A percentile compares a stretch with the other conserved stretches of the same genome.
Conservation (phyloP, 2,797 vertebrate genomes). For the Muscicapa comitata region DNA sequence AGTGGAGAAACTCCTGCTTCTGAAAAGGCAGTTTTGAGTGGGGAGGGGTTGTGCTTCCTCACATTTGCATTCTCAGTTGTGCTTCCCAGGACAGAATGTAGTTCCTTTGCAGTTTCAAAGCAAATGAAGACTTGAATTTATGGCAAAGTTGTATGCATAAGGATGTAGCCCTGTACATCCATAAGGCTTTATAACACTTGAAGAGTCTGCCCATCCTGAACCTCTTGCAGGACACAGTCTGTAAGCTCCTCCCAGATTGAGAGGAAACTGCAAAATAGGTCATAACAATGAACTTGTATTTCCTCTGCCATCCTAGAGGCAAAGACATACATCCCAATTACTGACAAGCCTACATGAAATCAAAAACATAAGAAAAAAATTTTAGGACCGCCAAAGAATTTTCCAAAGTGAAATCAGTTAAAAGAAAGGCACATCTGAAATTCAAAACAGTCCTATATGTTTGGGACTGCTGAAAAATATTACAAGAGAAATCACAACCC, state of each 20-base stretch:
- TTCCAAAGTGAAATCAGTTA: constrained; percentile 70
- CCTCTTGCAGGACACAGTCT: neutral
- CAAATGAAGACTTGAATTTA: neutral
- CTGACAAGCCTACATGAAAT: neutral
- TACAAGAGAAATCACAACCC: constrained; percentile 63
- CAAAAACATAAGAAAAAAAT: neutral
- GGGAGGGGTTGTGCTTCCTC: neutral
- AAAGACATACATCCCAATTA: neutral
- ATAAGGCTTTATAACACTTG: neutral
- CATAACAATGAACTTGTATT: neutral
- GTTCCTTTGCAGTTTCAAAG: neutral
- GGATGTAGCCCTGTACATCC: neutral
- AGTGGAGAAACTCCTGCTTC: neutral
- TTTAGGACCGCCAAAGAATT: constrained; percentile 26
- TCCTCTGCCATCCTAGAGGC: neutral
- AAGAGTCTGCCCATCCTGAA: neutral
- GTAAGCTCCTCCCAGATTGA: neutral
- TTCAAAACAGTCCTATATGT: constrained; percentile 75
- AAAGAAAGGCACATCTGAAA: constrained; percentile 77
- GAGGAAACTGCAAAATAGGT: neutral
- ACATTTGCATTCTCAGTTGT: neutral
- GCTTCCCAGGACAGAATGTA: neutral
- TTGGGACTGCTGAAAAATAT: constrained; percentile 58
- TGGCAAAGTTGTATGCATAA: neutral
- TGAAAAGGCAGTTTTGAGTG: neutral